Conservation (phyloP, 2,888 invertebrate genomes). For the Altica lythri region DNA sequence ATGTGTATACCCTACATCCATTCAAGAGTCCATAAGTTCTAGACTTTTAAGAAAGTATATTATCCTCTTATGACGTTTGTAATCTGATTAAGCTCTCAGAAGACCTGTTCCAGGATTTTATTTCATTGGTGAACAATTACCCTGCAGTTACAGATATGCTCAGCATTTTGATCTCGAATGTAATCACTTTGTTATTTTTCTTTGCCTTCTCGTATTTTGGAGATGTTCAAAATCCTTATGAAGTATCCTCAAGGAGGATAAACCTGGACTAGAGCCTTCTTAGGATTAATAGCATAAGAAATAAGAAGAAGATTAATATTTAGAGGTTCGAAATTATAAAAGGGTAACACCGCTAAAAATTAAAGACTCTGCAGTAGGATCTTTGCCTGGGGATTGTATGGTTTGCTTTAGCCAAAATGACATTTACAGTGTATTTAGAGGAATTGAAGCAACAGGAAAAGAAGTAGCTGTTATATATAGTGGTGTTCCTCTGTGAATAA, state of each 20-base stretch:
- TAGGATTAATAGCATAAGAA: slow-evolving; percentile 90
- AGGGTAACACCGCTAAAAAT: slow-evolving; percentile 82
- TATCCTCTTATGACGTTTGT: too few species aligned
- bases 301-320: slow-evolving; percentile 87
- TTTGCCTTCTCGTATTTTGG: too few species aligned
- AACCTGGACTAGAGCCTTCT: slow-evolving; percentile 97
- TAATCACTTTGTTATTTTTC: too few species aligned
- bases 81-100: too few species aligned
- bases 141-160: too few species aligned
- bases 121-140: too few species aligned
- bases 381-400: slow-evolving; percentile 92
- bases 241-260: slow-evolving; percentile 90
- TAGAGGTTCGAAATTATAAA: slow-evolving; percentile 85
- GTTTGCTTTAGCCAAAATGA: slow-evolving; percentile 98
- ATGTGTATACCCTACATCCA: too few species aligned
- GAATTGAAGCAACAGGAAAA: slow-evolving; percentile 77
- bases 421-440: slow-evolving; percentile 87
- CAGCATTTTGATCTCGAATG: too few species aligned
- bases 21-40: too few species aligned
- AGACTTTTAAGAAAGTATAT: too few species aligned
- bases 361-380: slow-evolving; percentile 72
- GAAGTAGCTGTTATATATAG: slow-evolving; percentile 99
- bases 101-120: too few species aligned
- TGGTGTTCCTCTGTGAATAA: slow-evolving; percentile 96
- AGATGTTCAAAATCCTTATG: too few species aligned